Evolutionary conservation across 2,888 invertebrate genomes (phyloP).

Genomic region (Folsomia candida): DNA sequence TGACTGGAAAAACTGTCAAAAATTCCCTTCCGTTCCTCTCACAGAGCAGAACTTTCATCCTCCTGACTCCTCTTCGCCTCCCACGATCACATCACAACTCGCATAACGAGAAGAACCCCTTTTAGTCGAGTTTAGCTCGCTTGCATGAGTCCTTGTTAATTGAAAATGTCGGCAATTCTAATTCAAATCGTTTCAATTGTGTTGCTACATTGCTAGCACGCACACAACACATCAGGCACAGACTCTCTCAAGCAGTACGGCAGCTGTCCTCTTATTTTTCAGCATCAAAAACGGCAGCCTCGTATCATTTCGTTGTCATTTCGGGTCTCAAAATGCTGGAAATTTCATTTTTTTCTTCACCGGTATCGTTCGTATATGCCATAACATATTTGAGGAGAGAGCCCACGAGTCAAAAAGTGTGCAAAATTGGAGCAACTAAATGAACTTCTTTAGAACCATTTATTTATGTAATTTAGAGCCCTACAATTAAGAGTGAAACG

Average conservation of each 20-base stretch:
- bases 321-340: too few relatives aligned
- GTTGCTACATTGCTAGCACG: neutral
- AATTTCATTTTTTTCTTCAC: too few relatives aligned
- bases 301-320: neutral
- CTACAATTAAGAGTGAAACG: neutral
- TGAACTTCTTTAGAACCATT: too few relatives aligned
- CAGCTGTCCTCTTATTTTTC: neutral
- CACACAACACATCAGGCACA: neutral
- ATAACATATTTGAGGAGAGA: too few relatives aligned
- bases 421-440: too few relatives aligned
- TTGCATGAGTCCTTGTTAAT: neutral
- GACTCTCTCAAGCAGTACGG: neutral
- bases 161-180: neutral
- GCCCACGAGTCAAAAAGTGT: too few relatives aligned
- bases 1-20: conserved; percentile 8
- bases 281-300: neutral
- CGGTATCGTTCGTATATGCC: too few relatives aligned
- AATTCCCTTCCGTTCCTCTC: conserved; percentile 15
- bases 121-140: too few relatives aligned
- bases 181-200: conserved; percentile 1
- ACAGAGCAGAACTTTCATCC: too few relatives aligned
- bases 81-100: neutral
- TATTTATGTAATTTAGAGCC: too few relatives aligned
- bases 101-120: too few relatives aligned
- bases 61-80: neutral